Percentiles rank a stretch among this genome's conserved stretches.
These are phyloP conservation scores for Engystomops pustulosus DNA, from an alignment of 2,113 vertebrate genomes.

Conservation along the genomic window DNA sequence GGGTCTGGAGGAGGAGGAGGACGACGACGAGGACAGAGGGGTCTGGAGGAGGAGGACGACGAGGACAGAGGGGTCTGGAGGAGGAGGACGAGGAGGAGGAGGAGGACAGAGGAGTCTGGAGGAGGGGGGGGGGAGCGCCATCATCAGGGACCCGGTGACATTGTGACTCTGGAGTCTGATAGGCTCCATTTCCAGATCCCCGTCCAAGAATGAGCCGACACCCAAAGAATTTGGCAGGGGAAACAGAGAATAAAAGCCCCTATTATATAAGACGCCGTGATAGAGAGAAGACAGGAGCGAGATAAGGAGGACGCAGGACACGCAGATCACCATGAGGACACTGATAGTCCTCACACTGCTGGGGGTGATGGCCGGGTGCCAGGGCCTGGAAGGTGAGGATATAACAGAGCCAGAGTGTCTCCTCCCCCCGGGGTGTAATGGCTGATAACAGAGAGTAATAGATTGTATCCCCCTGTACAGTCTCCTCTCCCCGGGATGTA, in stretches of 20 bases:
- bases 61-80: not conserved
- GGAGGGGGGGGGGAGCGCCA: not conserved
- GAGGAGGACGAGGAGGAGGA: not conserved
- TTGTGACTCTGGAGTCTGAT: not conserved
- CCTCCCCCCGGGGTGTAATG: too few relatives aligned
- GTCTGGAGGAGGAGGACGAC: too few relatives aligned
- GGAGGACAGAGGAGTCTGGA: not conserved
- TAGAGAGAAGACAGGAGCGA: not conserved
- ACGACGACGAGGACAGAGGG: too few relatives aligned
- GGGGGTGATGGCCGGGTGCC: not conserved
- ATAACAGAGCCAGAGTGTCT: too few relatives aligned
- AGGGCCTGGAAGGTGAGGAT: constrained; percentile 12
- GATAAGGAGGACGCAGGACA: not conserved
- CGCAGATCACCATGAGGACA: constrained; percentile 28
- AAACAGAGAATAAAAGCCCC: not conserved
- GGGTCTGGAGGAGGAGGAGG: too few relatives aligned
- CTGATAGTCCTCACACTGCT: constrained; percentile 28
- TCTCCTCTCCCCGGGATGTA: too few relatives aligned
- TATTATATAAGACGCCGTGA: constrained; percentile 34
- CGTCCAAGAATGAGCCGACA: constrained; percentile 40
- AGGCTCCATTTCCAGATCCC: not conserved
- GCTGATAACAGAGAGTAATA: too few relatives aligned
- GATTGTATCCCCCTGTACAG: too few relatives aligned
- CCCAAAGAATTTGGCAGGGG: constrained; percentile 34
- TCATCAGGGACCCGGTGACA: not conserved